Evolutionary conservation across 2,113 vertebrate species (phyloP), one percentile per base, ranked within the genome.

Genomic region (Catagonus wagneri): DNA sequence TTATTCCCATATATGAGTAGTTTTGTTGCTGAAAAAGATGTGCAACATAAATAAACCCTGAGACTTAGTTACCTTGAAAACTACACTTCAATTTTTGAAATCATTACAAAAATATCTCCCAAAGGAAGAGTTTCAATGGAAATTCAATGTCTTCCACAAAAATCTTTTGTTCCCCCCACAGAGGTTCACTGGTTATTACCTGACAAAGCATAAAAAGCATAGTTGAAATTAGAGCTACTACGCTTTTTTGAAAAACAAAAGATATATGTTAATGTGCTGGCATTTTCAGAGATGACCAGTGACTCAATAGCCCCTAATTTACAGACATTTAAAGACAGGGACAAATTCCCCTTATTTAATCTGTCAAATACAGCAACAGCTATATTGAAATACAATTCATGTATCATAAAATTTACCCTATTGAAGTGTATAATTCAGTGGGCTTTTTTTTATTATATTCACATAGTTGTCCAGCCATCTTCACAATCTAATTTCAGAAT

Each of bases 101-200:
- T 60, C 23, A 92, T 56, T 97, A 86, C 44, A 44, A 44, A 72
- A 83, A 95, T 76, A 52, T 54, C 19, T 83, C 60, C 44, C 66
- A 87, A 65, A 80, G 22, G 56, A 87, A 80, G 29, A 72, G 14
- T 69, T 95, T 89, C 39, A 89, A 25, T 75, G 25, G 68, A 68
- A 92, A 75, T 25, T 76, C 36, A 88, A 25, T 90, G 36, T 44
- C 22, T 89, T 86, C 85, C 27, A 54, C 68, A 50, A 74, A 88
- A 81, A 81, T 75, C 25, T 76, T 93, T 71, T 84, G 25, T 81
- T 76, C 20, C 20, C 22, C 15, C 39, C 50, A 58, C 44, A 65
- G 36, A 79, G 7, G 27, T 74, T 89, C n/a, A n/a, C 22, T 89
- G 58, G 32, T 74, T 87, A 90, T 50, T 10, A 80, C 23, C 16